Evolutionary conservation across 2,797 vertebrate genomes (phyloP).

Genomic region (Caiman crocodilus): DNA sequence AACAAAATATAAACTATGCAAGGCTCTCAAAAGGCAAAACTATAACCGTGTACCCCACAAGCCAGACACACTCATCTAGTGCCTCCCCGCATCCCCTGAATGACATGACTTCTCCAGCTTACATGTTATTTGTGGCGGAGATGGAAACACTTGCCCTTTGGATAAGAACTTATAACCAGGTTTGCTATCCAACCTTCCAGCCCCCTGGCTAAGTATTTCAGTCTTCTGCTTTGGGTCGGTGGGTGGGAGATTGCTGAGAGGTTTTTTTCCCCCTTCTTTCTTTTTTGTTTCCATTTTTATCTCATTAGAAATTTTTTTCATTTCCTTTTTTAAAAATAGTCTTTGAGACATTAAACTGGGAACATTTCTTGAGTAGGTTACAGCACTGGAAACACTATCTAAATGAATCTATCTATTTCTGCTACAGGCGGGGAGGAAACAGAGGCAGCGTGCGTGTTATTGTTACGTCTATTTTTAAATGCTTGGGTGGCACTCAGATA

Average conservation of each 20-base stretch:
- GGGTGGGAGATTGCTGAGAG: neutral
- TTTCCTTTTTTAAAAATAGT: neutral
- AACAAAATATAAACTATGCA: neutral
- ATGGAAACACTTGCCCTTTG: neutral
- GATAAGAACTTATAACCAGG: neutral
- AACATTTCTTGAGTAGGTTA: neutral
- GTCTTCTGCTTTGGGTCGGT: neutral
- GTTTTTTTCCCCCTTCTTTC: neutral
- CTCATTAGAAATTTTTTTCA: neutral
- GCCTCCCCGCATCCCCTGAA: neutral
- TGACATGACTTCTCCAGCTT: neutral
- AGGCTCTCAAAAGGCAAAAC: neutral
- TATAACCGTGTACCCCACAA: neutral
- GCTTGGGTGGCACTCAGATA: neutral
- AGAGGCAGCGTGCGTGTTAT: neutral
- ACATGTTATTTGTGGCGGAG: neutral
- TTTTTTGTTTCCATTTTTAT: neutral
- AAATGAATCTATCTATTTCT: neutral
- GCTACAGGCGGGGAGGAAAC: neutral
- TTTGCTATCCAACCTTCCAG: neutral
- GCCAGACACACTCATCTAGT: neutral
- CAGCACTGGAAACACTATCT: neutral
- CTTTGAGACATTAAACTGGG: neutral
- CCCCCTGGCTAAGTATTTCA: neutral
- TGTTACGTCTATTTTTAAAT: slow-evolving; percentile 7